Base-by-base conservation (phyloP, 2,797 vertebrate genomes). In the Falco naumanni region DNA sequence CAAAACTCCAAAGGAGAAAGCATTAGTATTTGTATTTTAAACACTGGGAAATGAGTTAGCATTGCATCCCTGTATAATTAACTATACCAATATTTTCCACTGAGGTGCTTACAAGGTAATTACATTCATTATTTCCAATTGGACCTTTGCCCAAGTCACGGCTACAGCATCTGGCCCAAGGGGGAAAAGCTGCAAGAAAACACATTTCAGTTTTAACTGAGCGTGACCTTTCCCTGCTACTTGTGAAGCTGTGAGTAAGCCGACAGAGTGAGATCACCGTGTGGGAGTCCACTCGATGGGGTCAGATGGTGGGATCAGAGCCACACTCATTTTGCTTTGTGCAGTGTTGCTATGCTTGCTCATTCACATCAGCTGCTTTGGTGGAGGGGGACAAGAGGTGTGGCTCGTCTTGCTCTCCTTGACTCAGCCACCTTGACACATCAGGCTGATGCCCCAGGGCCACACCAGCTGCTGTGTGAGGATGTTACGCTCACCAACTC, bases 71-170 rank as follows among this genome's bases (percentile, higher is more conserved):
- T 59, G 60, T 47, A 54, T 95, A 89, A 96, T 96, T 92, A 93
- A 76, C 88, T 83, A 9, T 57, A 88, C 87, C 81, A 85, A 31
- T 90, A 85, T 95, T 96, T 96, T 92, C 86, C 92, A 83, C 70
- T 65, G 41, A 95, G 93, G 84, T 95, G 90, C 96, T 95, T 93
- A 92, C 70, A 71, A 68, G 80, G 80, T 96, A 95, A 95, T 96
- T 94, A 80, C 86, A 59, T 95, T 90, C 50, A 45, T 95, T 95
- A 96, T 85, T 95, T 93, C 88, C 89, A 75, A 3, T 81, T 77
- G 90, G 81, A 83, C 84, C 81, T 94, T 90, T 79, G 89, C 87
- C 94, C 83, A 63, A 60, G 59, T 70, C 66, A 79, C 61, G 39
- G 31, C 84, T 90, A 33, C 31, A 70, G 90, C 78, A 72, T 87